Percentiles rank a stretch among this genome's conserved stretches.
These are phyloP conservation scores for Physella acuta DNA, from an alignment of 1,140 invertebrate genomes.

Conservation along the genomic window DNA sequence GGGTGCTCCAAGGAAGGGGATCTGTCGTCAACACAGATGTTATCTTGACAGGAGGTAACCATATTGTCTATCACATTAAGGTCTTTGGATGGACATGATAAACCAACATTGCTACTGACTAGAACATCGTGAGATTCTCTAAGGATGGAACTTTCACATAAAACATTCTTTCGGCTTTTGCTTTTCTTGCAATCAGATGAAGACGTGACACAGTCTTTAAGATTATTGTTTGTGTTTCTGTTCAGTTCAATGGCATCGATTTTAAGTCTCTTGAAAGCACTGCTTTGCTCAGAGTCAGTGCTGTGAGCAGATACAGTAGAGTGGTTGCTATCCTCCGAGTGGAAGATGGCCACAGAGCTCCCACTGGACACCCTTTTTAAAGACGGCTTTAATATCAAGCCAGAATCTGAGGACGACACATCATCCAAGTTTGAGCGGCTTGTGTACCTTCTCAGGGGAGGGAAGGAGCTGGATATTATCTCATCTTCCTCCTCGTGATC, in stretches of 20 bases:
- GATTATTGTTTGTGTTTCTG: slow-evolving; percentile 16
- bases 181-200: slow-evolving; percentile 15
- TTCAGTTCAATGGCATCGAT: slow-evolving; percentile 27
- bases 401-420: slow-evolving; percentile 25
- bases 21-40: background rate
- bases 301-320: slow-evolving; percentile 42
- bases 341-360: slow-evolving; percentile 8
- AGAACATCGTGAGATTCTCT: background rate
- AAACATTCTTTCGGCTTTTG: slow-evolving; percentile 6
- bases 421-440: slow-evolving; percentile 29
- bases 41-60: slow-evolving; percentile 9
- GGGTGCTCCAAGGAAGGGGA: background rate
- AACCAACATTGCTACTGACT: background rate
- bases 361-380: slow-evolving; percentile 27
- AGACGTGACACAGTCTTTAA: slow-evolving; percentile 24
- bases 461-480: slow-evolving; percentile 16
- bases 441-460: slow-evolving; percentile 9
- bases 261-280: slow-evolving; percentile 39
- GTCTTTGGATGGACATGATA: background rate
- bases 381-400: slow-evolving; percentile 4
- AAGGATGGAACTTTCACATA: background rate
- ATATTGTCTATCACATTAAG: slow-evolving; percentile 23
- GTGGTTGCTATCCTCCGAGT: slow-evolving; percentile 50
- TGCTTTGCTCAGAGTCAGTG: slow-evolving; percentile 43
- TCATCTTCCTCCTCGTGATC: slow-evolving; percentile 19